Base-by-base conservation (phyloP, 2,888 invertebrate genomes). In the Tenthredo notha region DNA sequence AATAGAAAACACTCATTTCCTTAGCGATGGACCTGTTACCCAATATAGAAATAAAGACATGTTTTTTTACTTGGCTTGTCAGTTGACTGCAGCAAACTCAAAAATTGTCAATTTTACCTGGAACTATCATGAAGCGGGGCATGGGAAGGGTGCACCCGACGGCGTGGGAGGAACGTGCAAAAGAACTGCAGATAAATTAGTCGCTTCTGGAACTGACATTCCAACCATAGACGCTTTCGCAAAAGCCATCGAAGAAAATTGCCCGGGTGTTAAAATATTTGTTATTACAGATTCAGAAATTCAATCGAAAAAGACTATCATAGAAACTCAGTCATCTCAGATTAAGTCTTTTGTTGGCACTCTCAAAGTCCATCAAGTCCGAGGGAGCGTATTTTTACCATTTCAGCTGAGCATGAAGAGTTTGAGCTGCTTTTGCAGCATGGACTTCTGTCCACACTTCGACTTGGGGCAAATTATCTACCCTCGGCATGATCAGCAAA, bases 131-230 rank as follows among this genome's bases (percentile, higher is more conserved):
- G 90, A 90, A 85, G 86, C 89, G 75, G 91, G 92, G 7, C 90
- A 91, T 85, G 91, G 92, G 2, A 91, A 92, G 84, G 91, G 91
- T 33, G 90, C 91, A 74, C 90, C 91, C 5, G 90, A 91, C 89
- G 91, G 91, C 84, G 86, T 92, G 72, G 91, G 91, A 18, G 92
- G 89, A 29, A 88, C 88, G 7, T 91, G 91, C 85, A 92, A 93
- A 85, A 83, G 91, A 89, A 91, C 90, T 15, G 91, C 92, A 72
- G 90, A 92, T 85, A 75, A 87, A 86, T 85, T 91, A 2, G 88
- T 92, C 50, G 90, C 91, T 85, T 78, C 84, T 80, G 90, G 90
- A 88, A 88, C 87, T 75, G 91, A 92, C 86, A 88, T 92, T 43
- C 88, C 89, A 58, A 87, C 89, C 65, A 85, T 90, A 37, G 78